A percentile compares a stretch with the other conserved stretches of the same genome.
Evolutionary conservation across 1,140 invertebrate species (phyloP).

Genomic region (Lutraria rhynchaena): DNA sequence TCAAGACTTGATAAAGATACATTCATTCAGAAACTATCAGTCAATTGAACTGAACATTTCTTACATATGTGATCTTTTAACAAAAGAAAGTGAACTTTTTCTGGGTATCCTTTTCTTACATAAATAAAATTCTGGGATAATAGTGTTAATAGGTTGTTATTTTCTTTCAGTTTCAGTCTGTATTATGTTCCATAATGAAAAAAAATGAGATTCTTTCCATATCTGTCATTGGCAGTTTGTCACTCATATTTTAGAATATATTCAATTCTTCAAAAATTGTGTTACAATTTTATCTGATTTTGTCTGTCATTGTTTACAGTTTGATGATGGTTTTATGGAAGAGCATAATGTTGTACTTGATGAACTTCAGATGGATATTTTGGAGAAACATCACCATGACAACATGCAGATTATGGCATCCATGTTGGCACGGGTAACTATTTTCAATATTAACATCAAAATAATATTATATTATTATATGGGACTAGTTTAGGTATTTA

Average conservation of each 20-base stretch:
- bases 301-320: slow-evolving; percentile 65
- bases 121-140: neutral
- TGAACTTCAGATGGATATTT: slow-evolving; percentile 78
- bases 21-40: too few relatives aligned
- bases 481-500: neutral
- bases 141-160: too few relatives aligned
- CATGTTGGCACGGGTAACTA: slow-evolving; percentile 76
- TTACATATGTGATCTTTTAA: neutral
- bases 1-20: too few relatives aligned
- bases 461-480: neutral
- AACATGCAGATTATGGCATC: slow-evolving; percentile 79
- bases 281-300: neutral
- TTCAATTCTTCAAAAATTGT: too few relatives aligned
- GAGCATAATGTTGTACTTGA: slow-evolving; percentile 78
- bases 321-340: slow-evolving; percentile 82
- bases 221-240: too few relatives aligned
- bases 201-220: too few relatives aligned
- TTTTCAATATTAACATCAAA: neutral
- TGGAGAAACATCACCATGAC: slow-evolving; percentile 80
- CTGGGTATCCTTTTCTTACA: neutral
- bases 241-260: too few relatives aligned
- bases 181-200: too few relatives aligned
- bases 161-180: too few relatives aligned
- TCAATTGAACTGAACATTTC: too few relatives aligned
- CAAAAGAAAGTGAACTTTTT: neutral